Base-by-base conservation (phyloP, 1,140 invertebrate species). In the Drosophila trapezifrons region DNA sequence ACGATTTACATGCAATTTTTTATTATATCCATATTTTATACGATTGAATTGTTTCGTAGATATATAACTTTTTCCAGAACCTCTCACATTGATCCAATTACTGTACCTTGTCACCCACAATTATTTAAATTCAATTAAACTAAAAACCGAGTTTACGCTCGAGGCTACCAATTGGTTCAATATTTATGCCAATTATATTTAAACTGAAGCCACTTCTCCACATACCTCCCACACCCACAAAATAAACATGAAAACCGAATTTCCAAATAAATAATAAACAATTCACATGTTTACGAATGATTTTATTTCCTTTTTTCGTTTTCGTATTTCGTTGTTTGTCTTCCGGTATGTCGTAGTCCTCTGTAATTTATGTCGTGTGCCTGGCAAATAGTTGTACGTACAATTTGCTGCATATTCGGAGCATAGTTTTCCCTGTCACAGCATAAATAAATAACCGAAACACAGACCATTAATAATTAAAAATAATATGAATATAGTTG, bases 241-340 rank as follows among this genome's bases (percentile, higher is more conserved):
- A 57, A 35, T 22, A 57, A 67, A 56, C 29, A 67, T n/a, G n/a
- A 22, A 45, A 25, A 37, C 18, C 35, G n/a, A 22, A 55, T 27
- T 47, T 38, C 32, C 12, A 57, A 71, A 69, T 47, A 56, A 71
- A 71, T 70, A 71, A 47, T 71, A 71, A 71, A 71, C 51, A 71
- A 56, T 46, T 71, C 17, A 69, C 35, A 57, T 71, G 51, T 69
- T 56, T 70, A 67, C 38, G 54, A 22, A 55, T 38, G 15, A 29
- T 35, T 64, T 64, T 25, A 18, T 25, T 55, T 37, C 13, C 18
- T n/a, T 54, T 43, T 64, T 25, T 52, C 25, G 20, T 29, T 27
- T 35, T 27, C 18, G 27, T 38, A 58, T 57, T 57, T 47, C 47
- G 29, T 49, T 71, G 25, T 67, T 56, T 71, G 35, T 40, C 49